Evolutionary conservation across 2,797 vertebrate genomes (phyloP), one percentile per base, ranked within the genome.

Genomic region (Rhadinocentrus ornatus): DNA sequence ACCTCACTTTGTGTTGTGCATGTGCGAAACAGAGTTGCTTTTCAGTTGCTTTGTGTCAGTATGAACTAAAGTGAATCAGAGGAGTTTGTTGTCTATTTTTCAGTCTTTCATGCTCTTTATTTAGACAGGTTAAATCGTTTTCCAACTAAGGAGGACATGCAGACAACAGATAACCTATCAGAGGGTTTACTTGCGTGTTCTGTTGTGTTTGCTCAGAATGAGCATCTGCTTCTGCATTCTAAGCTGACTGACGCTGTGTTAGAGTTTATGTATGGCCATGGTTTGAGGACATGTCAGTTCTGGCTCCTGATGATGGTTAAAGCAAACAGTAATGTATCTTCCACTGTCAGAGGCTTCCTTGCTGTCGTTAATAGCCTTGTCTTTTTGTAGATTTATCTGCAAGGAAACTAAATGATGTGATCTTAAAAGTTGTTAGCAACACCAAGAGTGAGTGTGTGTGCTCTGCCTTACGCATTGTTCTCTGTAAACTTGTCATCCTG

Each of bases 401-500:
- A 31, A 48, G 27, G 35, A 50, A 52, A 32, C 59, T 53, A 48
- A 67, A 69, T 1, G 3, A 52, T 0, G 10, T 53, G 53, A 1
- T 22, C 52, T 27, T 11, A n/a, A 3, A 48, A n/a, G 29, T 15
- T 22, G 10, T 62, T 22, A 34, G 39, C 41, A 35, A 7, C 56
- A 37, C 12, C 29, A 48, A 20, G 31, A 6, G 26, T 6, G 37
- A 6, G 1, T 22, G 56, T 4, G 52, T 52, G 32, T 31, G 55
- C 50, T 35, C 0, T 27, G 61, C 75, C 31, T 31, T 77, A 68
- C 72, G 77, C 78, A 73, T 70, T 83, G 74, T 87, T 84, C 65
- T 83, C 75, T 75, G 80, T 83, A 69, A 86, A 83, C 63, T 84
- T 86, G 70, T 85, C 83, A 48, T 77, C 80, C 71, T 77, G 69